Percentiles rank a stretch among this genome's conserved stretches.
These are phyloP conservation scores for Odontesthes bonariensis DNA, from an alignment of 2,113 vertebrate genomes.

Conservation along the genomic window DNA sequence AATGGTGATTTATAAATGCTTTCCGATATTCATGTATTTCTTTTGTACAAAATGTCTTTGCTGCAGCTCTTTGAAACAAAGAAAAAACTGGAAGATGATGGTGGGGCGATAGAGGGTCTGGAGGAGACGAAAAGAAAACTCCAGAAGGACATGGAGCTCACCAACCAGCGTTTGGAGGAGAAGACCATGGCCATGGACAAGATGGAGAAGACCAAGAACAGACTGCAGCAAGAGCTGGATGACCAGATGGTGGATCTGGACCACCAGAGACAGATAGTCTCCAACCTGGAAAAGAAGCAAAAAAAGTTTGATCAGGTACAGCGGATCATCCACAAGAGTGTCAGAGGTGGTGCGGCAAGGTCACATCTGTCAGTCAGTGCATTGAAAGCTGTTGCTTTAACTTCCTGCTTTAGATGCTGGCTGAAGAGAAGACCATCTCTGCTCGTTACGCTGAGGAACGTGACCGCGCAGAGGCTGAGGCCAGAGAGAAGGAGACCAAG, in stretches of 20 bases:
- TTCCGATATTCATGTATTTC: not conserved
- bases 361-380: not conserved
- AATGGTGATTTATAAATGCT: not conserved
- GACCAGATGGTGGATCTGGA: conserved; percentile 95
- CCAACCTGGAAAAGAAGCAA: conserved; percentile 98
- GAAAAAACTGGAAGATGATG: conserved; percentile 96
- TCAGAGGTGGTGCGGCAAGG: not conserved
- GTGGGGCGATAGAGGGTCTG: conserved; percentile 90
- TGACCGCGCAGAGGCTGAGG: conserved; percentile 94
- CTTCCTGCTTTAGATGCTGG: conserved; percentile 86
- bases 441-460: conserved; percentile 94
- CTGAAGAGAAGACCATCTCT: conserved; percentile 95
- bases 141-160: conserved; percentile 91
- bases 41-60: not conserved
- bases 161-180: conserved; percentile 92
- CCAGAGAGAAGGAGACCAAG: conserved; percentile 97
- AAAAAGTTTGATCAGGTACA: conserved; percentile 98
- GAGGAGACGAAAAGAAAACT: conserved; percentile 95
- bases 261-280: conserved; percentile 96
- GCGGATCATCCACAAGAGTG: too few relatives aligned
- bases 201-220: conserved; percentile 97
- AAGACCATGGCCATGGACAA: conserved; percentile 94
- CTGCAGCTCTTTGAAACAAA: conserved; percentile 90
- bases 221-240: conserved; percentile 97
- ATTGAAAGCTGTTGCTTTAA: not conserved